Evolutionary conservation across 2,888 invertebrate species (phyloP).

Genomic region (Ctena decussata): DNA sequence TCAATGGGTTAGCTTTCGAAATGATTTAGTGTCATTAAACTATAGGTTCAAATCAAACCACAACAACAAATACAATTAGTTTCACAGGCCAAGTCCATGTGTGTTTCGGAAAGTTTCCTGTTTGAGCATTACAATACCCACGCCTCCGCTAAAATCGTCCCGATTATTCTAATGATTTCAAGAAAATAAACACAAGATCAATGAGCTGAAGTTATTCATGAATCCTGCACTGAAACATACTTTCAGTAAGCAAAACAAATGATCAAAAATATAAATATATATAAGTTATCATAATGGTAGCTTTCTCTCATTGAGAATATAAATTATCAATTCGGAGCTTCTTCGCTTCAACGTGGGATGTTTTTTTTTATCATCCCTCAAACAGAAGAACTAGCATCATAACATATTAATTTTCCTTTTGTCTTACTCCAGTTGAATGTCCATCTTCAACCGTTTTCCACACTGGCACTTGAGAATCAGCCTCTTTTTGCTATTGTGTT

Average conservation of each 20-base stretch:
- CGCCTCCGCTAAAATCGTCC: slow-evolving; percentile 4
- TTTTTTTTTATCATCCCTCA: too few relatives aligned
- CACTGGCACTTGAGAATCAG: background rate
- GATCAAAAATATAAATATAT: background rate
- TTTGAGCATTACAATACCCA: slow-evolving; percentile 4
- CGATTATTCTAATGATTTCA: background rate
- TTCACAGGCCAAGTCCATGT: too few relatives aligned
- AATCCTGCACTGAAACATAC: too few relatives aligned
- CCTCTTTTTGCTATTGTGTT: background rate
- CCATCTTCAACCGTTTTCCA: background rate
- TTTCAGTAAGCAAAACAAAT: background rate
- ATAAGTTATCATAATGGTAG: background rate
- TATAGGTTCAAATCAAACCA: too few relatives aligned
- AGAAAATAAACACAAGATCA: background rate
- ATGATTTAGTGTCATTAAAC: too few relatives aligned
- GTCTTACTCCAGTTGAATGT: background rate
- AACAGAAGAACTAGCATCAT: too few relatives aligned
- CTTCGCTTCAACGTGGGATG: background rate
- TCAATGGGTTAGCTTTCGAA: too few relatives aligned
- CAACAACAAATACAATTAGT: too few relatives aligned
- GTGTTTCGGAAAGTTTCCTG: too few relatives aligned
- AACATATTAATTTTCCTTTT: background rate
- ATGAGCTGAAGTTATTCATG: too few relatives aligned
- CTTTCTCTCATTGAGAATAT: background rate
- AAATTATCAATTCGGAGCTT: background rate